Evolutionary conservation across 2,888 invertebrate species (phyloP).

Genomic region (Nesidiocoris tenuis): DNA sequence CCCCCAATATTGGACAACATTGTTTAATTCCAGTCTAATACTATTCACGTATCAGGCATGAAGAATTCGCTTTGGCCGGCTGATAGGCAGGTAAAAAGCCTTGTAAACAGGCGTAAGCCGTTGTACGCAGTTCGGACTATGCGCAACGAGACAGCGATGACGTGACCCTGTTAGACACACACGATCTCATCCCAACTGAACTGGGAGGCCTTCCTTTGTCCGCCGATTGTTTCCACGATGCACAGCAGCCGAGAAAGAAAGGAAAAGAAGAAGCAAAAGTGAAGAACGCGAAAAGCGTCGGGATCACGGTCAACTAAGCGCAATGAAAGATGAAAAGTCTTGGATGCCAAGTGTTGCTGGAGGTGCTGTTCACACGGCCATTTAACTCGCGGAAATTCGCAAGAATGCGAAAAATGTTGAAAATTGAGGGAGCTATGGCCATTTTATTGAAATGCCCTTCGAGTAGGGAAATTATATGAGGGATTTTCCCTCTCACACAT

Average conservation of each 20-base stretch:
- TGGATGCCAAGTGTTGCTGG: no score
- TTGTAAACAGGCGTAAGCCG: neutral
- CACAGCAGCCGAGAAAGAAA: neutral
- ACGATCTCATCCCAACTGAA: neutral
- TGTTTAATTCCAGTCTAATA: neutral
- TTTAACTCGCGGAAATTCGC: neutral
- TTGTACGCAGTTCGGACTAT: neutral
- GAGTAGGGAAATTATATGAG: no score
- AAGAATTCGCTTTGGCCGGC: neutral
- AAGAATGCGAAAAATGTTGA: no score
- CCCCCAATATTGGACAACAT: neutral
- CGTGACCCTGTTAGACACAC: conserved; percentile 30
- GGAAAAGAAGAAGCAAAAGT: neutral
- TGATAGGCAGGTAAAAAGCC: neutral
- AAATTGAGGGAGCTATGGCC: no score
- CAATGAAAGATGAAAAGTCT: neutral
- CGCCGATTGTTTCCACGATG: conserved; percentile 6
- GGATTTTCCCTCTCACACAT: no score
- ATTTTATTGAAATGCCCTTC: no score
- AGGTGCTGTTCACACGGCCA: no score
- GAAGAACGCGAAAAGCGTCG: conserved; percentile 1
- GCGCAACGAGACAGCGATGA: conserved; percentile 14
- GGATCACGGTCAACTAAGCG: conserved; percentile 28
- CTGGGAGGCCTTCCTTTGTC: conserved; percentile 10
- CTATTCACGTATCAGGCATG: neutral